These are phyloP conservation scores for Sebastes taczanowskii DNA, from an alignment of 2,797 vertebrate genomes.

Conservation along the genomic window DNA sequence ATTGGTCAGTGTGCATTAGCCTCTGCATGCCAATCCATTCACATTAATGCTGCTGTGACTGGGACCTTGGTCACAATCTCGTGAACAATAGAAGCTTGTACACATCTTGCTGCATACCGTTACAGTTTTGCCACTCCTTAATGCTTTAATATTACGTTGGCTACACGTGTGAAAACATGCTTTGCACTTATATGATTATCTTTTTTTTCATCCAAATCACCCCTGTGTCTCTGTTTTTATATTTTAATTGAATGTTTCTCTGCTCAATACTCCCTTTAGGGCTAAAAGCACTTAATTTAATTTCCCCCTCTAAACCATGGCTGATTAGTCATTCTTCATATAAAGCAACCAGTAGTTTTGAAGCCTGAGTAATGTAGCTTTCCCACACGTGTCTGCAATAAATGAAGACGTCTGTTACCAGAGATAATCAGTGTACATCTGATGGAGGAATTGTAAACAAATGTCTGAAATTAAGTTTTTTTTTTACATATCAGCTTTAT, in stretches of 20 bases:
- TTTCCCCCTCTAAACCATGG: not conserved
- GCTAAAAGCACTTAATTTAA: not conserved
- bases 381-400: not conserved
- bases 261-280: not conserved
- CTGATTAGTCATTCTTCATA: not conserved
- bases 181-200: not conserved
- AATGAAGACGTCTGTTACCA: not conserved
- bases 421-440: not conserved
- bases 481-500: not conserved
- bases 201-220: not conserved
- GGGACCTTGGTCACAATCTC: not conserved
- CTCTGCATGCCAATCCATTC: not conserved
- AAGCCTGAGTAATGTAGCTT: not conserved
- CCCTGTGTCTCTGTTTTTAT: not conserved
- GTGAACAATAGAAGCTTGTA: not conserved
- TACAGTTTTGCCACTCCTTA: not conserved
- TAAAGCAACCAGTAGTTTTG: not conserved
- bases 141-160: not conserved
- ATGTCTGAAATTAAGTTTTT: not conserved
- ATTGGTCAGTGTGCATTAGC: not conserved
- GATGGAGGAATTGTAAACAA: not conserved
- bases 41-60: not conserved
- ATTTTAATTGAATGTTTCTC: not conserved
- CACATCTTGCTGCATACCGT: not conserved
- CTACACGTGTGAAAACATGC: not conserved